Conservation (phyloP, 2,797 vertebrate genomes). For the Myripristis jacobus region DNA sequence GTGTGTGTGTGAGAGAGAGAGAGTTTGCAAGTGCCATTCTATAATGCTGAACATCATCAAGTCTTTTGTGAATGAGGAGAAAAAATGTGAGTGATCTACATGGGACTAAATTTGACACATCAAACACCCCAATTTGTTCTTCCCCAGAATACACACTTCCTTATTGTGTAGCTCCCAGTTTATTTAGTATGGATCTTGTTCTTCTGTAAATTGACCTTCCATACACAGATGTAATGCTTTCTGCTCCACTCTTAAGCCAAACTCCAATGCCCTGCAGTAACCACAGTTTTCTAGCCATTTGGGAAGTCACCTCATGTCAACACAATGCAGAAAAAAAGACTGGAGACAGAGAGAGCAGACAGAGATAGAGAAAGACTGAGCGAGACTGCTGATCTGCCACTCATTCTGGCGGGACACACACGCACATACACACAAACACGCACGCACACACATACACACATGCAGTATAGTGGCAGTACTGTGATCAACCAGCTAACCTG, state of each 20-base stretch:
- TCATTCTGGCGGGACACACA: slow-evolving; percentile 41
- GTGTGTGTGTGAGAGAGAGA: no score
- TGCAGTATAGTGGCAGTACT: slow-evolving; percentile 69
- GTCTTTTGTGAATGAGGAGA: background rate
- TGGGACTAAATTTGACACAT: background rate
- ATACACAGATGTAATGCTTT: slow-evolving; percentile 80
- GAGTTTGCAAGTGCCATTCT: background rate
- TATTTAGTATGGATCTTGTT: slow-evolving; percentile 20
- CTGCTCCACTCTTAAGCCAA: slow-evolving; percentile 81
- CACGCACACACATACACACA: slow-evolving; percentile 62
- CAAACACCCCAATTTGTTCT: background rate
- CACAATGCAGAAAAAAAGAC: slow-evolving; percentile 80
- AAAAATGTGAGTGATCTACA: background rate
- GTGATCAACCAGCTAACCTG: slow-evolving; percentile 80
- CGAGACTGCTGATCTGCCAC: slow-evolving; percentile 55
- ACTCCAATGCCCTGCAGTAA: slow-evolving; percentile 73
- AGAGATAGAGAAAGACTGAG: slow-evolving; percentile 46
- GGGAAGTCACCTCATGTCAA: slow-evolving; percentile 69
- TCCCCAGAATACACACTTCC: slow-evolving; percentile 3
- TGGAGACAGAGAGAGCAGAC: slow-evolving; percentile 62
- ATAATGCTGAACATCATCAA: background rate
- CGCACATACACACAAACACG: slow-evolving; percentile 9
- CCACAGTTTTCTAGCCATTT: slow-evolving; percentile 57
- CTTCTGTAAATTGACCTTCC: slow-evolving; percentile 64
- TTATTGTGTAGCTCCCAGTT: background rate